Percentiles rank a stretch among this genome's conserved stretches.
Conservation (phyloP, 1,140 invertebrate genomes). For the Andricus grossulariae region DNA sequence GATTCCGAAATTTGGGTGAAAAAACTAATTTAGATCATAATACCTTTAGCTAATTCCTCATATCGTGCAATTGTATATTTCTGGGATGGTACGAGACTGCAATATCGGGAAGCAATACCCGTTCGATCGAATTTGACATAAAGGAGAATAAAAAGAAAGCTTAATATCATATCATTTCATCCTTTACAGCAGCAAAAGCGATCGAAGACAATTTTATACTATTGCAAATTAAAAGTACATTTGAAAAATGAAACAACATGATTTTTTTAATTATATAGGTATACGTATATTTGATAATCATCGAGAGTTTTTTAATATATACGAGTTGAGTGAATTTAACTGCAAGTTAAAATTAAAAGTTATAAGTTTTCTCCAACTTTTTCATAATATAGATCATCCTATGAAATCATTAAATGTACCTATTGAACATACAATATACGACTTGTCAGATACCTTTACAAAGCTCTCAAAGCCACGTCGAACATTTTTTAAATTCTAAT, state of each 20-base stretch:
- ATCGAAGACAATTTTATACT: too few species aligned
- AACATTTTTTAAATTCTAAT: conserved; percentile 2
- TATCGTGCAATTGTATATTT: conserved; percentile 7
- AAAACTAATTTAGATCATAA: background rate
- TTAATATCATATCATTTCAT: background rate
- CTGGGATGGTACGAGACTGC: conserved; percentile 15
- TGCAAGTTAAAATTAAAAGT: background rate
- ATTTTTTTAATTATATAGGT: conserved; percentile 2
- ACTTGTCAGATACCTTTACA: too few species aligned
- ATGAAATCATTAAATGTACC: too few species aligned
- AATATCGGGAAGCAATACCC: background rate
- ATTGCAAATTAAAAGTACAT: background rate
- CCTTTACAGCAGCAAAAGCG: too few species aligned
- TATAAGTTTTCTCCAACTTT: too few species aligned
- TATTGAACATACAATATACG: too few species aligned
- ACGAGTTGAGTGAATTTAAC: background rate
- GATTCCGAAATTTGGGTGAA: too few species aligned
- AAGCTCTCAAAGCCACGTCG: background rate
- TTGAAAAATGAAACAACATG: background rate
- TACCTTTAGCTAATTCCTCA: background rate
- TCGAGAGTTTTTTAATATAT: background rate
- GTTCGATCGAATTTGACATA: background rate
- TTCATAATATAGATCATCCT: too few species aligned
- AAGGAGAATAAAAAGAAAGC: background rate
- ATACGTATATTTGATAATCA: background rate